These are phyloP conservation scores for Eupithecia pulchellata DNA, from an alignment of 2,888 invertebrate genomes.

Conservation along the genomic window DNA sequence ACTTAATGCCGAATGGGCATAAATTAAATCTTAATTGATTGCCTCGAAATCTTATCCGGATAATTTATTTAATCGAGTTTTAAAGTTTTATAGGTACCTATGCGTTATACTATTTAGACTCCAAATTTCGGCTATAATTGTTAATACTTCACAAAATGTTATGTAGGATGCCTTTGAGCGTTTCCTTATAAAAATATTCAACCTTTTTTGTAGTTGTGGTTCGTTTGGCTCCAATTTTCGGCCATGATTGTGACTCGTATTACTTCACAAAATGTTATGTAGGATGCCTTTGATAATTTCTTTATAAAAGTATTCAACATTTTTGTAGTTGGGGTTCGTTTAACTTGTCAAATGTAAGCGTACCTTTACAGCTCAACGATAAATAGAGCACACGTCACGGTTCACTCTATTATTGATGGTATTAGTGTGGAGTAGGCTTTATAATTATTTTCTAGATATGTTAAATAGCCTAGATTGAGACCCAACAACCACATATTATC, in stretches of 20 bases:
- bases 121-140: background rate
- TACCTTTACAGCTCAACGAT: slow-evolving; percentile 32
- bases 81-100: background rate
- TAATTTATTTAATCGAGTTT: background rate
- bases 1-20: background rate
- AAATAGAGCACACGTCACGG: slow-evolving; percentile 33
- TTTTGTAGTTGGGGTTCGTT: background rate
- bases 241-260: background rate
- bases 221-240: background rate
- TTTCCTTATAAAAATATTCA: background rate
- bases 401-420: slow-evolving; percentile 27
- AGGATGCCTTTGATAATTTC: background rate
- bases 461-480: background rate
- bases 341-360: slow-evolving; percentile 19
- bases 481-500: background rate
- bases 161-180: background rate
- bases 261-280: background rate
- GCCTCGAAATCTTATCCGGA: background rate
- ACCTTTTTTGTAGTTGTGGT: background rate
- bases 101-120: background rate
- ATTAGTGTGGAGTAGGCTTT: slow-evolving; percentile 38
- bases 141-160: background rate
- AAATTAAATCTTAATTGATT: background rate
- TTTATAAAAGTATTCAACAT: background rate
- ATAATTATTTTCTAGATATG: no score